Evolutionary conservation across 1,140 invertebrate species (phyloP).

Genomic region (Drosophila albomicans): DNA sequence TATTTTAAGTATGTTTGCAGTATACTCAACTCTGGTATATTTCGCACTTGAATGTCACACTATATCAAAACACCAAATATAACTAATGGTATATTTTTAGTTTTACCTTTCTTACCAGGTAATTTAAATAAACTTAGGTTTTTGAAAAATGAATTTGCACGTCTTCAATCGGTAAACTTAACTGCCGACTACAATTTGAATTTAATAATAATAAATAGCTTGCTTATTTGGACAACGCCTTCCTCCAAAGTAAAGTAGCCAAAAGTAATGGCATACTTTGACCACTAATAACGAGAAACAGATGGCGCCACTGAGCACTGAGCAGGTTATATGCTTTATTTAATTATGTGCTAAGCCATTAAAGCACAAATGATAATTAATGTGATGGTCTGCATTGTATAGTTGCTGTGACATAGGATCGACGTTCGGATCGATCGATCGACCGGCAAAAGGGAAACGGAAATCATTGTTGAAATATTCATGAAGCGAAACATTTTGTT

Average conservation of each 20-base stretch:
- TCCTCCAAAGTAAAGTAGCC: background rate
- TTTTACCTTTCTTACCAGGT: too few species aligned
- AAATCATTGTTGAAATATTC: slow-evolving; percentile 22
- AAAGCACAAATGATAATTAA: slow-evolving; percentile 13
- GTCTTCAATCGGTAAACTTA: too few species aligned
- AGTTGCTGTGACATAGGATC: slow-evolving; percentile 13
- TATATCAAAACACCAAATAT: too few species aligned
- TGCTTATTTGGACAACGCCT: background rate
- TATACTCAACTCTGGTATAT: too few species aligned
- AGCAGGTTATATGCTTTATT: background rate
- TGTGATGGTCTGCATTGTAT: background rate
- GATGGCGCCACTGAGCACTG: slow-evolving; percentile 19
- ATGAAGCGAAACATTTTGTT: slow-evolving; percentile 11
- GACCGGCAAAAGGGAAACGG: slow-evolving; percentile 13
- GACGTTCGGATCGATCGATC: background rate
- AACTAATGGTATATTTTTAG: too few species aligned
- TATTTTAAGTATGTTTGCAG: too few species aligned
- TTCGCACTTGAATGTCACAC: too few species aligned
- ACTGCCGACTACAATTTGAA: too few species aligned
- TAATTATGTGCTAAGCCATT: slow-evolving; percentile 9
- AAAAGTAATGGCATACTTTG: slow-evolving; percentile 19
- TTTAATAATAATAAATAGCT: background rate
- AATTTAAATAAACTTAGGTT: too few species aligned
- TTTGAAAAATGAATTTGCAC: too few species aligned
- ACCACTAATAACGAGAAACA: slow-evolving; percentile 22